phyloP scores from a whole-genome alignment of 1,140 invertebrate species.

The Bombus cullumanus region DNA sequence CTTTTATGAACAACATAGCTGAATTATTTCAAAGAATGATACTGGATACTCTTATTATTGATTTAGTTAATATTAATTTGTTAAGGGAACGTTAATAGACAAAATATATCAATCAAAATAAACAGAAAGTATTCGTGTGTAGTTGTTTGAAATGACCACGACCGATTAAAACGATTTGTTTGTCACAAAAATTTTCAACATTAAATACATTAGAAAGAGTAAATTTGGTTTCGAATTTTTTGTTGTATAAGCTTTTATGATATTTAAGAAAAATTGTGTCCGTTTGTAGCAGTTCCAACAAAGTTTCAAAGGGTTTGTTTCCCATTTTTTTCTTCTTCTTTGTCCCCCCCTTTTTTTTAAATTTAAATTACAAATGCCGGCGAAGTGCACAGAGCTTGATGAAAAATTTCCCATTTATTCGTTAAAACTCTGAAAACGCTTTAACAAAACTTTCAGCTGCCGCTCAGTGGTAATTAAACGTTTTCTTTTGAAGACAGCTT shows the following conservation, averaged over 20 bases:
- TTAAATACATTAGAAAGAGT: not conserved
- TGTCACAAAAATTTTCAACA: not conserved
- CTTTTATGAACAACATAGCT: no score
- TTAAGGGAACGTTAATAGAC: no score
- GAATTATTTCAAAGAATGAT: no score
- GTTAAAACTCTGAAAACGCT: constrained; percentile 19
- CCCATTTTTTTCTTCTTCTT: no score
- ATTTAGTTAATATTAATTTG: no score
- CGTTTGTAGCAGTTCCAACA: not conserved
- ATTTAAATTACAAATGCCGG: constrained; percentile 7
- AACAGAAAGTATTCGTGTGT: no score
- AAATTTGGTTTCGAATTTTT: not conserved
- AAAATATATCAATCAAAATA: no score
- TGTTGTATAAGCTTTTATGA: not conserved
- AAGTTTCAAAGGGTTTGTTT: not conserved
- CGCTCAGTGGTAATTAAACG: constrained; percentile 34
- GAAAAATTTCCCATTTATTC: constrained; percentile 32
- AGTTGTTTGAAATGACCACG: no score
- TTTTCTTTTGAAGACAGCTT: constrained; percentile 29
- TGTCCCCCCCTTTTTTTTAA: no score
- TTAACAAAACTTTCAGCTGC: constrained; percentile 27
- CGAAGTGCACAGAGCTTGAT: constrained; percentile 2
- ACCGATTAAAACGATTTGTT: no score
- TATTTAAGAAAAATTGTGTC: not conserved
- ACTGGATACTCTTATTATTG: no score